Conservation (phyloP, 2,797 vertebrate species). For the Pipistrellus kuhlii region DNA sequence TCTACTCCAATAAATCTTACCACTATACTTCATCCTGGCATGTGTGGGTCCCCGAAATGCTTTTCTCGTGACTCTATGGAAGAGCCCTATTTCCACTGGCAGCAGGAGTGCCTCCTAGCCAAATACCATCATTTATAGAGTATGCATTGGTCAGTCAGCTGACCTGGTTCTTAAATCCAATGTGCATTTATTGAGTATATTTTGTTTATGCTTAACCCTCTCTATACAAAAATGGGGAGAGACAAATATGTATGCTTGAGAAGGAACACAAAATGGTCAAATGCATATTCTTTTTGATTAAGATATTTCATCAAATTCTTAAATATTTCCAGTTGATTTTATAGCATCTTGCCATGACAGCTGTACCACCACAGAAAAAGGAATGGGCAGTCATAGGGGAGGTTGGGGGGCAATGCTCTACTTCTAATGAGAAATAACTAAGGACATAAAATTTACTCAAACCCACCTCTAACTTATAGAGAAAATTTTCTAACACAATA, state of each 20-base stretch:
- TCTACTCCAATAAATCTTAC: background rate
- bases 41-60: background rate
- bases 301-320: background rate
- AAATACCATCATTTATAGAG: background rate
- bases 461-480: background rate
- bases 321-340: background rate
- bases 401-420: background rate
- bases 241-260: background rate
- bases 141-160: background rate
- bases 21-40: background rate
- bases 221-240: background rate
- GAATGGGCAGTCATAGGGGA: background rate
- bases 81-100: background rate
- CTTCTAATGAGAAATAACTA: background rate
- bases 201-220: background rate
- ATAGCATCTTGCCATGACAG: background rate
- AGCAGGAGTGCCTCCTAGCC: background rate
- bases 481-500: background rate
- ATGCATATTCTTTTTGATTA: background rate
- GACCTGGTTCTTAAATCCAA: background rate
- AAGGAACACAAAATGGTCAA: background rate
- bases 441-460: conserved; percentile 17
- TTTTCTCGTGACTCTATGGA: background rate
- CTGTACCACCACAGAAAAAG: background rate
- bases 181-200: background rate